A percentile compares a stretch with the other conserved stretches of the same genome.
Evolutionary conservation across 1,140 invertebrate genomes (phyloP).

Genomic region (Drosophila setifemur): DNA sequence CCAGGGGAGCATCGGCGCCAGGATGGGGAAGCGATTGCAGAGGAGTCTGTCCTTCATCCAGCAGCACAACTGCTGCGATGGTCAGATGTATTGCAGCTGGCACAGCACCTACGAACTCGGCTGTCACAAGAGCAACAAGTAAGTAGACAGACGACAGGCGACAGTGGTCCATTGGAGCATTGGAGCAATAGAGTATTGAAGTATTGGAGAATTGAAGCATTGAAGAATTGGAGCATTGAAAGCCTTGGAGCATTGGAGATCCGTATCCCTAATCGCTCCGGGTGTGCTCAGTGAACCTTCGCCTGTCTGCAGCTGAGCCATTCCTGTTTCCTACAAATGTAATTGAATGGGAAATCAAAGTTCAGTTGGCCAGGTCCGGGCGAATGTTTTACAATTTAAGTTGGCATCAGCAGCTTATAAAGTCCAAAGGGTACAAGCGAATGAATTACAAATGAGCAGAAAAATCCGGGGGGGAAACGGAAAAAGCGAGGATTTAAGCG

Average conservation of each 20-base stretch:
- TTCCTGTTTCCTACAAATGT: neutral
- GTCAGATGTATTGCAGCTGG: conserved; percentile 69
- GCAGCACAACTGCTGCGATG: conserved; percentile 78
- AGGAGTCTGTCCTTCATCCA: conserved; percentile 80
- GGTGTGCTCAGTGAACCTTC: conserved; percentile 4
- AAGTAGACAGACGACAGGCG: conserved; percentile 27
- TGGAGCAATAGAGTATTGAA: too few relatives aligned
- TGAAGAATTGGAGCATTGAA: too few relatives aligned
- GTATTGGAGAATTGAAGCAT: too few relatives aligned
- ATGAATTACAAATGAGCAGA: neutral
- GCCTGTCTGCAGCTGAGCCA: neutral
- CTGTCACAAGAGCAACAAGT: conserved; percentile 70
- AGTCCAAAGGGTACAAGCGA: neutral
- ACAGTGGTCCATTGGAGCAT: neutral
- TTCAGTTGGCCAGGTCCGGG: conserved; percentile 1
- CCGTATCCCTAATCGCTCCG: neutral
- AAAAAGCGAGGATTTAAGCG: neutral
- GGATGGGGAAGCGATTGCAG: conserved; percentile 75
- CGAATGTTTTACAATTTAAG: conserved; percentile 2
- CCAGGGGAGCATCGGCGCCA: conserved; percentile 66
- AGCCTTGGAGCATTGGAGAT: too few relatives aligned
- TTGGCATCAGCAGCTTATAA: conserved; percentile 8
- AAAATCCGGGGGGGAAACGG: too few relatives aligned
- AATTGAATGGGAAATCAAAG: conserved; percentile 29
- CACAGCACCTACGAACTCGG: conserved; percentile 74